Percentiles rank a stretch among this genome's conserved stretches.
These are phyloP conservation scores for Blomia tropicalis DNA, from an alignment of 2,888 invertebrate species.

Conservation along the genomic window DNA sequence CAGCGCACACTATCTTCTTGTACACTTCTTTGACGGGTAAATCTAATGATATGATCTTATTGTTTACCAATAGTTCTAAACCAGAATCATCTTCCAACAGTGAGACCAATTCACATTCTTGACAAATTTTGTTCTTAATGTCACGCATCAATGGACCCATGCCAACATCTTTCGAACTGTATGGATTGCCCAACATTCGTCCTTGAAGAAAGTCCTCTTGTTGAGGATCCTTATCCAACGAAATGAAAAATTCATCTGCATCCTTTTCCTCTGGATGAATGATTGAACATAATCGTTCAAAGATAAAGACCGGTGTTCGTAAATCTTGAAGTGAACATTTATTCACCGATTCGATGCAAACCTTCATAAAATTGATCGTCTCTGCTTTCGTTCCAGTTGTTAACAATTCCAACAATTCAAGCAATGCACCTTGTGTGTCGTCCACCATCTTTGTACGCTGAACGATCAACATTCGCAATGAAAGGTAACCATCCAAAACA, in stretches of 20 bases:
- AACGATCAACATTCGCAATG: constrained; percentile 70
- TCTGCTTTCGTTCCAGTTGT: constrained; percentile 88
- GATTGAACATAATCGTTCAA: constrained; percentile 87
- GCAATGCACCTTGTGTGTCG: constrained; percentile 82
- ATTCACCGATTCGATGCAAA: constrained; percentile 85
- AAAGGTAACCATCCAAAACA: constrained; percentile 81
- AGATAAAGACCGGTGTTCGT: constrained; percentile 90
- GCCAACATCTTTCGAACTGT: constrained; percentile 79
- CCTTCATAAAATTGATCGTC: constrained; percentile 89
- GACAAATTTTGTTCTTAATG: constrained; percentile 95
- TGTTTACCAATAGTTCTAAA: constrained; percentile 91
- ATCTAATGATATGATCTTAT: constrained; percentile 93
- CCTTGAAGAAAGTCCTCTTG: constrained; percentile 96
- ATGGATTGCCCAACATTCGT: constrained; percentile 94
- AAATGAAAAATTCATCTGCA: constrained; percentile 86
- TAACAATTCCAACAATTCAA: constrained; percentile 85
- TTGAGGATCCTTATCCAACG: constrained; percentile 91
- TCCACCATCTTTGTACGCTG: constrained; percentile 87
- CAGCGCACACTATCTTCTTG: constrained; percentile 38
- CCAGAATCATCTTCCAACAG: constrained; percentile 93
- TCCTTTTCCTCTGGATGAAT: constrained; percentile 95
- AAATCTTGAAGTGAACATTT: constrained; percentile 72
- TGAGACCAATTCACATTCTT: constrained; percentile 95
- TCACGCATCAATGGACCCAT: constrained; percentile 94
- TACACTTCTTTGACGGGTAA: constrained; percentile 69